phyloP scores from a whole-genome alignment of 30 jellyfish, hydroid and myxozoan species.

The Aurelia sp. region DNA sequence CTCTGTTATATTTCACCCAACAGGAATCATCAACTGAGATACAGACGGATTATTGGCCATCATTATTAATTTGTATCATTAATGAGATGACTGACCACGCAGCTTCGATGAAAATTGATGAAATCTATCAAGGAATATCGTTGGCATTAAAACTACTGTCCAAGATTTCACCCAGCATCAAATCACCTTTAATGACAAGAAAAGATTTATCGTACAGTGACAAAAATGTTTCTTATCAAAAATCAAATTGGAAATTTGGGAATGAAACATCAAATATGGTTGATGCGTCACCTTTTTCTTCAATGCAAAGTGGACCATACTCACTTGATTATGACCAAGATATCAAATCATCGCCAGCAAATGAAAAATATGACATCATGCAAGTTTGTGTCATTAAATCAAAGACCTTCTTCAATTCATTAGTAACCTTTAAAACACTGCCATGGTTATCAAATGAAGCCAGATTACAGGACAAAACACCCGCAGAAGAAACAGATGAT shows the following conservation, averaged over 20 bases:
- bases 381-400: constrained; percentile 7
- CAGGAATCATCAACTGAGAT: constrained; percentile 87
- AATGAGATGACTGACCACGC: constrained; percentile 53
- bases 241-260: no score
- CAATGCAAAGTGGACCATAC: not conserved
- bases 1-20: not conserved
- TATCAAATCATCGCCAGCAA: no score
- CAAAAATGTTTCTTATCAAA: no score
- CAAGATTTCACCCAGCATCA: constrained; percentile 83
- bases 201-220: not conserved
- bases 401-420: constrained; percentile 1
- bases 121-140: constrained; percentile 79
- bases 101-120: constrained; percentile 22
- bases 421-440: not conserved
- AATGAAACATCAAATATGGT: not conserved
- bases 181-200: constrained; percentile 27
- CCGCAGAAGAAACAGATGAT: no score
- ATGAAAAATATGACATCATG: not conserved
- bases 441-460: not conserved
- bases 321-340: no score
- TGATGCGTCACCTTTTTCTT: not conserved
- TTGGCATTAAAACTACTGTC: constrained; percentile 83
- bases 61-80: constrained; percentile 61
- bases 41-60: constrained; percentile 97
- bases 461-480: no score